Evolutionary conservation across 2,888 invertebrate species (phyloP).

Genomic region (Asteroscopus sphinx): DNA sequence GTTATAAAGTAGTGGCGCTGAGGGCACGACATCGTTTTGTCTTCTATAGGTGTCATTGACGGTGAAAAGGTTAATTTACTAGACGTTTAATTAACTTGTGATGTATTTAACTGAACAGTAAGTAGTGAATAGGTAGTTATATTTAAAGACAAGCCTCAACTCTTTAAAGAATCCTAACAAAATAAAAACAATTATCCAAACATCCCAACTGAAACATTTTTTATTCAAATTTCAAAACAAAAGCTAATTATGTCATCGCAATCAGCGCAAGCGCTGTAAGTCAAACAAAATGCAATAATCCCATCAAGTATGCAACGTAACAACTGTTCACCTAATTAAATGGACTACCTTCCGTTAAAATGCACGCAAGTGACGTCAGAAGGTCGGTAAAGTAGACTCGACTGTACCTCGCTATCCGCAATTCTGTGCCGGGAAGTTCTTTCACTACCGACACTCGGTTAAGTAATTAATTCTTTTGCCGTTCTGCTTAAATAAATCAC

Average conservation of each 20-base stretch:
- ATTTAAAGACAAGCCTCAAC: no score
- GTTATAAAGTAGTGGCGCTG: no score
- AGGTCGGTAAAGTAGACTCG: slow-evolving; percentile 54
- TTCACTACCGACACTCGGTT: slow-evolving; percentile 67
- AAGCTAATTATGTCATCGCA: slow-evolving; percentile 32
- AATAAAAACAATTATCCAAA: slow-evolving; percentile 11
- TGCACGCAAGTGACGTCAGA: slow-evolving; percentile 52
- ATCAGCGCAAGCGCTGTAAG: slow-evolving; percentile 25
- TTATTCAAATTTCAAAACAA: slow-evolving; percentile 32
- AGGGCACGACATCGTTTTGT: no score
- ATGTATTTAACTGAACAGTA: no score
- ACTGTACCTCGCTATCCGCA: slow-evolving; percentile 53
- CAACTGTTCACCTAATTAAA: slow-evolving; percentile 54
- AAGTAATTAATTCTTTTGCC: slow-evolving; percentile 82
- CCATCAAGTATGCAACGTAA: slow-evolving; percentile 26
- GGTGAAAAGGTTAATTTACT: no score
- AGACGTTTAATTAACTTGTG: no score
- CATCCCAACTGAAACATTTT: slow-evolving; percentile 12
- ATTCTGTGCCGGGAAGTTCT: slow-evolving; percentile 63
- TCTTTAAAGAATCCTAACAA: background rate
- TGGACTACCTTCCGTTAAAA: slow-evolving; percentile 51
- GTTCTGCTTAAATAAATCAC: slow-evolving; percentile 77
- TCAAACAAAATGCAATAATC: slow-evolving; percentile 48
- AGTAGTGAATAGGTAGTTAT: no score
- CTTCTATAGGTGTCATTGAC: no score